Conservation (phyloP, 2,797 vertebrate species). For the Anabas testudineus region DNA sequence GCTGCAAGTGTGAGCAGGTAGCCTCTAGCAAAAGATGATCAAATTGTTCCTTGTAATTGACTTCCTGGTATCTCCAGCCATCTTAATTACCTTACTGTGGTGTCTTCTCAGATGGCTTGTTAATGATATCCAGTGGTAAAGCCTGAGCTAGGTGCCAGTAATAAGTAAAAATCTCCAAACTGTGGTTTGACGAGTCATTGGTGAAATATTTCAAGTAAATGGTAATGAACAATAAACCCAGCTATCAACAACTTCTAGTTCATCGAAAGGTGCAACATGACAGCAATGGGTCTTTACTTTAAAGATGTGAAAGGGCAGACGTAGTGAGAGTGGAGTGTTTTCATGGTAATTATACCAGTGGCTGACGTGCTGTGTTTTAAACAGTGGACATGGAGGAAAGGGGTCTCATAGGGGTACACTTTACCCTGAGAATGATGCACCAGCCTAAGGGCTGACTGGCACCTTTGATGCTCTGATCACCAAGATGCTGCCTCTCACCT, state of each 20-base stretch:
- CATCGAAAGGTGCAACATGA: slow-evolving; percentile 6
- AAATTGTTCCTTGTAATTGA: neutral
- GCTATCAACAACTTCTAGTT: neutral
- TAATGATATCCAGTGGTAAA: neutral
- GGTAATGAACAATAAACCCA: neutral
- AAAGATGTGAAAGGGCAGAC: neutral
- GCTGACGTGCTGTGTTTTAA: slow-evolving; percentile 38
- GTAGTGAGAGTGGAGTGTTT: slow-evolving; percentile 28
- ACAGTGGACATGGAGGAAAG: slow-evolving; percentile 56
- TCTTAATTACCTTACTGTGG: neutral
- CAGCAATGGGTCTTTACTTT: slow-evolving; percentile 19
- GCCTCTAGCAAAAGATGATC: neutral
- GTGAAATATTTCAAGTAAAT: neutral
- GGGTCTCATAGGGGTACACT: slow-evolving; percentile 37
- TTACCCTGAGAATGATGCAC: slow-evolving; percentile 53
- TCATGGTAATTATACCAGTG: slow-evolving; percentile 41
- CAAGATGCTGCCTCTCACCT: slow-evolving; percentile 70
- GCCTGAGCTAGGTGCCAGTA: neutral
- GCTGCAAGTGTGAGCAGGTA: neutral
- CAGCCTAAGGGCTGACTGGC: slow-evolving; percentile 71
- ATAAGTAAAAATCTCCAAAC: neutral
- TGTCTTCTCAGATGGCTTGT: neutral
- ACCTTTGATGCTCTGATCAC: slow-evolving; percentile 81
- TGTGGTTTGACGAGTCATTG: neutral
- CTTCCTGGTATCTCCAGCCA: neutral